phyloP scores from a whole-genome alignment of 2,113 vertebrate species.

The Papio anubis region DNA sequence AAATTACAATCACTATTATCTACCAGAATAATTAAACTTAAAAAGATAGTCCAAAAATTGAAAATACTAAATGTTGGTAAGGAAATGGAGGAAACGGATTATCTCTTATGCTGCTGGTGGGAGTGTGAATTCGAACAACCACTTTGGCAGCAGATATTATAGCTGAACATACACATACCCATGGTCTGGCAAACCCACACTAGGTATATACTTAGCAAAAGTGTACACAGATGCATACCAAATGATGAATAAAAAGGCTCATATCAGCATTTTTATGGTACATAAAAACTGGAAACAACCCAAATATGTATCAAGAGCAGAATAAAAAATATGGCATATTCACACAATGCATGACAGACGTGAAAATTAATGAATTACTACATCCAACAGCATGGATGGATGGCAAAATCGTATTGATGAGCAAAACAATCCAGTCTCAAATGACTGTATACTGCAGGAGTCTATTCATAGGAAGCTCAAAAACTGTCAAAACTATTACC shows the following conservation, averaged over 20 bases:
- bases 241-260: constrained; percentile 17
- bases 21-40: constrained; percentile 36
- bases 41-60: constrained; percentile 33
- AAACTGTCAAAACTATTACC: constrained; percentile 55
- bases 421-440: constrained; percentile 35
- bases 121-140: background rate
- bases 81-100: constrained; percentile 1
- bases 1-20: background rate
- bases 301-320: constrained; percentile 18
- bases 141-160: background rate
- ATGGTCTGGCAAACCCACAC: constrained; percentile 4
- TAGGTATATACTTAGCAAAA: constrained; percentile 1
- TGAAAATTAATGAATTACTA: constrained; percentile 43
- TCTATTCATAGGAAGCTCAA: constrained; percentile 51
- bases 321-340: constrained; percentile 22
- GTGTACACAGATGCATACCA: background rate
- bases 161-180: background rate
- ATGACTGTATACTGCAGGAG: constrained; percentile 12
- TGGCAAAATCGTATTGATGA: constrained; percentile 9
- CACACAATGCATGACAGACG: constrained; percentile 14
- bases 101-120: background rate
- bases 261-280: background rate
- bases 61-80: background rate
- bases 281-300: constrained; percentile 19
- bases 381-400: constrained; percentile 32